Evolutionary conservation across 2,888 invertebrate species (phyloP), one percentile per base, ranked within the genome.

Genomic region (Nephrotoma appendiculata): DNA sequence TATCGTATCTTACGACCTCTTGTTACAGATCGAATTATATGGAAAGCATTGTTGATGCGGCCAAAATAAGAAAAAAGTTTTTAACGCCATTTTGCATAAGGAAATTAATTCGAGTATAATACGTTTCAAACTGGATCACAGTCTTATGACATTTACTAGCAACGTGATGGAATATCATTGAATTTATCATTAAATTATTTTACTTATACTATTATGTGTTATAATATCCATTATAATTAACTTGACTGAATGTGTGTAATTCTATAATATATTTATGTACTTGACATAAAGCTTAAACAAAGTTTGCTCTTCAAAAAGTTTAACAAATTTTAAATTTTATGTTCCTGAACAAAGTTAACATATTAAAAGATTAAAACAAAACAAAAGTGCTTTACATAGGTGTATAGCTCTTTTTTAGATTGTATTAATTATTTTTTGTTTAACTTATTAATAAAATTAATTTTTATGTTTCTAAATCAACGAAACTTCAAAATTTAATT

Each of bases 381-480:
- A 71, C 1, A 71, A 71, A 31, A 71, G 31, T 1, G 31, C 9
- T 1, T 71, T 31, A 31, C 31, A 31, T 31, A 71, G 71, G 71
- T 31, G 71, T 71, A 31, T 15, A 6, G n/a, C 19, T 0, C 31
- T 15, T 1, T 31, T 52, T 19, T 31, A 31, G 7, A 7, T 31
- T 31, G 31, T 31, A 31, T 71, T 71, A 52, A 52, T 31, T 31
- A 9, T 31, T 71, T 19, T 71, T 57, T 19, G n/a, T 15, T 57
- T 52, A 48, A 57, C 52, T 15, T 57, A 19, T 15, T 71, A 31
- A 71, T 71, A 71, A 31, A 71, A 71, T 71, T 71, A 71, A 71
- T 71, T 71, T 71, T 71, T 71, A 71, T 71, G 71, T 71, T 71
- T 71, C 71, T 71, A 71, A 71, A 71, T 71, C 71, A 71, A 71